These are phyloP conservation scores for Phymatocera aterrima DNA, from an alignment of 2,888 invertebrate species.

Conservation along the genomic window DNA sequence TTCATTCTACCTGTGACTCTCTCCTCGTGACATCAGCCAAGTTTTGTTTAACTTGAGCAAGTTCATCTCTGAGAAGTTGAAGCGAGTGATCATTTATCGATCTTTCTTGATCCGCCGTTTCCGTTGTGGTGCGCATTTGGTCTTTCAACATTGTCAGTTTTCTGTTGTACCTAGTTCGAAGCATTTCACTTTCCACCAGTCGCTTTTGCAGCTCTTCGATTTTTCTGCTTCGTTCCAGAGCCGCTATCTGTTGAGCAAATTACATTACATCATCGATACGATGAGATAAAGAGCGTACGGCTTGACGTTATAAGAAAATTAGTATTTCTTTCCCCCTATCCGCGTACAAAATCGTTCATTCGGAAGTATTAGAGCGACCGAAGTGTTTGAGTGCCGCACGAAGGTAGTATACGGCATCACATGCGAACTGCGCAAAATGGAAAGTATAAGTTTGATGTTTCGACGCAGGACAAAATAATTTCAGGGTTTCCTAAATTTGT, in stretches of 20 bases:
- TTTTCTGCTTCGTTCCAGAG: conserved; percentile 88
- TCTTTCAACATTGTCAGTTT: conserved; percentile 85
- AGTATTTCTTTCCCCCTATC: background rate
- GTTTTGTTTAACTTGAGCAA: conserved; percentile 84
- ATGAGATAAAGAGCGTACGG: background rate
- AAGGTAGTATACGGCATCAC: no score
- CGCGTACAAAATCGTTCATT: background rate
- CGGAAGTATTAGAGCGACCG: background rate
- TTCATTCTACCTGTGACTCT: conserved; percentile 79
- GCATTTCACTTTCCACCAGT: conserved; percentile 87
- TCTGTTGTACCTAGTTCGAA: conserved; percentile 85
- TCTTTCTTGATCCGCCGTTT: conserved; percentile 83
- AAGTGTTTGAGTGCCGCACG: background rate
- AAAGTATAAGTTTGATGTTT: background rate
- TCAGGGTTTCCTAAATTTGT: background rate
- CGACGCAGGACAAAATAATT: background rate
- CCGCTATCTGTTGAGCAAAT: conserved; percentile 81
- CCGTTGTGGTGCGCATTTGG: conserved; percentile 81
- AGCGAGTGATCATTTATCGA: conserved; percentile 83
- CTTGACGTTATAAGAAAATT: background rate
- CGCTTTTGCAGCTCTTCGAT: conserved; percentile 90
- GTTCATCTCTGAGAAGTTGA: conserved; percentile 85
- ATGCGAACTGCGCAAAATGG: background rate
- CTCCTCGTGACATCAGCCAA: conserved; percentile 83
- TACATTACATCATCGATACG: background rate